Percentiles rank a stretch among this genome's conserved stretches.
Evolutionary conservation across 2,797 vertebrate species (phyloP).

Genomic region (Clarias laeviceps): DNA sequence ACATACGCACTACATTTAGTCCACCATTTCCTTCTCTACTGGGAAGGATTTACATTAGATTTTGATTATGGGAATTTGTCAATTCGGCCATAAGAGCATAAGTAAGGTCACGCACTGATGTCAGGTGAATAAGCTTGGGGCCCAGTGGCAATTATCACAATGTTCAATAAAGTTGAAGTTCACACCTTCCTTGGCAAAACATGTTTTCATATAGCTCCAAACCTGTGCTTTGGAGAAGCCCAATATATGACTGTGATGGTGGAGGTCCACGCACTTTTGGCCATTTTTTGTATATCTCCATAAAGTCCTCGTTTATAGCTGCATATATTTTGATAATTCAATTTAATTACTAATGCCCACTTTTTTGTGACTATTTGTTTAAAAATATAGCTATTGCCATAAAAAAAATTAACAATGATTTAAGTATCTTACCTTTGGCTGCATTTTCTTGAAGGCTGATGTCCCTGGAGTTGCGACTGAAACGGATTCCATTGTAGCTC

Average conservation of each 20-base stretch:
- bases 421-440: constrained; percentile 75
- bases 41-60: not conserved
- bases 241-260: not conserved
- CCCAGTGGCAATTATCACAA: not conserved
- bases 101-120: not conserved
- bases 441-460: constrained; percentile 89
- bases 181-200: not conserved
- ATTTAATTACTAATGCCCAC: not conserved
- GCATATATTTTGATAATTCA: not conserved
- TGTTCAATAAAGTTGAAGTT: not conserved
- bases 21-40: not conserved
- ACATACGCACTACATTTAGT: not conserved
- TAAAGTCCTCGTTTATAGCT: not conserved
- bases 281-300: not conserved
- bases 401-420: not conserved
- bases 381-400: not conserved
- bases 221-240: no score
- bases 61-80: not conserved
- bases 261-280: no score
- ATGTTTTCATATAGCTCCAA: not conserved
- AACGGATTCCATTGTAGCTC: constrained; percentile 84
- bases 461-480: constrained; percentile 82
- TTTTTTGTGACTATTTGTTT: not conserved
- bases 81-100: not conserved
- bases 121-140: not conserved